phyloP scores from a whole-genome alignment of 2,113 vertebrate genomes.

The Thalassoma bifasciatum region DNA sequence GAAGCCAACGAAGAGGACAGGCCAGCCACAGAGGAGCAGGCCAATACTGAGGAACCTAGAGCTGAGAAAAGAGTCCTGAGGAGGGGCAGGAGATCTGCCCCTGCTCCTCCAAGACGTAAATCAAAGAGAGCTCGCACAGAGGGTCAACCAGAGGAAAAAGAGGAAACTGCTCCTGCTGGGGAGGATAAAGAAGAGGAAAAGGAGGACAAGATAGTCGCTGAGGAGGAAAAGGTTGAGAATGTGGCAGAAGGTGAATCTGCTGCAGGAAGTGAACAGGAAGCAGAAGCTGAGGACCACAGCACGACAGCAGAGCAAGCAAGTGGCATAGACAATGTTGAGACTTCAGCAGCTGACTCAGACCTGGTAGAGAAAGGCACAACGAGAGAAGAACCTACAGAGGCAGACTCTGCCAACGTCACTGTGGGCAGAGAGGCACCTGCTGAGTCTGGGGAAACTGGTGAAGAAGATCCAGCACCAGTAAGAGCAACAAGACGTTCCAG shows the following conservation, averaged over 20 bases:
- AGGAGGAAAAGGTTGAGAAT: background rate
- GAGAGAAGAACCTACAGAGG: background rate
- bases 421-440: background rate
- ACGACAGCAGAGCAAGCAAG: background rate
- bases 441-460: background rate
- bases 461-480: background rate
- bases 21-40: background rate
- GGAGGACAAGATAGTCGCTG: background rate
- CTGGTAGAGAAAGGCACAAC: too few species aligned
- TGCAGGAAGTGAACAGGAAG: background rate
- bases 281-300: background rate
- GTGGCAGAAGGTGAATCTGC: background rate
- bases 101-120: slow-evolving; percentile 2
- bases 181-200: background rate
- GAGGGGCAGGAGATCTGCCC: slow-evolving; percentile 28
- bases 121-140: slow-evolving; percentile 39
- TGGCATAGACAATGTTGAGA: background rate
- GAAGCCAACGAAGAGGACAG: background rate
- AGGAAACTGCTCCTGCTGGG: background rate
- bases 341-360: background rate
- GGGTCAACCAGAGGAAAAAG: slow-evolving; percentile 8
- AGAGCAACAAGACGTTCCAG: slow-evolving; percentile 2
- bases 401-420: too few species aligned
- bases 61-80: slow-evolving; percentile 35
- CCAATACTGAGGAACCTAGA: background rate